A percentile compares a stretch with the other conserved stretches of the same genome.
These are phyloP conservation scores for Norana najaformis DNA, from an alignment of 2,888 invertebrate genomes.

Conservation along the genomic window DNA sequence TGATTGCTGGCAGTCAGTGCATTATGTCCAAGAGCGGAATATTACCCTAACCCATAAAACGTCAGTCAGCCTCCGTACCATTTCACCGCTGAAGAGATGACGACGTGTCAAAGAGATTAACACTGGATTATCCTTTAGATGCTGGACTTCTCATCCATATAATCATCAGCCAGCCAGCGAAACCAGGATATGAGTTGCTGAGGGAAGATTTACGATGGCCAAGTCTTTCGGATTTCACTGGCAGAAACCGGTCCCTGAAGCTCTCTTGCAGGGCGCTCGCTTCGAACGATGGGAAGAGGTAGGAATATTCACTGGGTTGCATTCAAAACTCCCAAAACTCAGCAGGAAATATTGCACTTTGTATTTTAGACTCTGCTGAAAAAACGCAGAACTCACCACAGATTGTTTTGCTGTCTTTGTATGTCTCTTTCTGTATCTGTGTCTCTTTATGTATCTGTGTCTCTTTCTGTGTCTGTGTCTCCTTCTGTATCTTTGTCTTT, in stretches of 20 bases:
- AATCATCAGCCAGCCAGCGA: neutral
- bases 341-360: no score
- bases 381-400: no score
- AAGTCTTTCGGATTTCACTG: conserved; percentile 99
- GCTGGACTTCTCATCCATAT: neutral
- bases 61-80: neutral
- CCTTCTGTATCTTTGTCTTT: no score
- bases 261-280: conserved; percentile 79
- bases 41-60: neutral
- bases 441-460: no score
- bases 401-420: no score
- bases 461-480: no score
- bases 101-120: neutral
- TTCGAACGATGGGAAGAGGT: conserved; percentile 97
- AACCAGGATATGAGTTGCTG: neutral
- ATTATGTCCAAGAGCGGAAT: neutral
- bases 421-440: no score
- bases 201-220: conserved; percentile 67
- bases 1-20: no score
- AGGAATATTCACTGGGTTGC: conserved; percentile 42
- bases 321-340: no score
- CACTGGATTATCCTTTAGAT: neutral
- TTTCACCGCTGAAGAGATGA: neutral
- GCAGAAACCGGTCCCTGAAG: conserved; percentile 90
- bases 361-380: no score